These are phyloP conservation scores for Drosophila insularis DNA, from an alignment of 1,140 invertebrate genomes.

Conservation along the genomic window DNA sequence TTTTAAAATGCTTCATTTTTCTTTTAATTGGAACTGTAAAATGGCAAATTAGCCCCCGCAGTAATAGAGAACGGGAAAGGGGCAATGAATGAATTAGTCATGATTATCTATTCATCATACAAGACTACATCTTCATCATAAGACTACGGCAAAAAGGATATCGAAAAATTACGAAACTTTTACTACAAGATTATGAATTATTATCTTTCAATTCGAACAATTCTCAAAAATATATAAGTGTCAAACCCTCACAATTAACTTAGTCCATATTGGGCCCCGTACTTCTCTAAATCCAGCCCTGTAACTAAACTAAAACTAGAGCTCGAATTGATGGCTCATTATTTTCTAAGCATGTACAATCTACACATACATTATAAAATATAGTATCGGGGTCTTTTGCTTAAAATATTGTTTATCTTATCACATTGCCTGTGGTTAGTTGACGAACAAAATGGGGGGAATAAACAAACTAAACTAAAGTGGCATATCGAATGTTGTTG, in stretches of 20 bases:
- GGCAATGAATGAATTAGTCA: neutral
- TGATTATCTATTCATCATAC: neutral
- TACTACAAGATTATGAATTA: too few species aligned
- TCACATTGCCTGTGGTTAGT: constrained; percentile 30
- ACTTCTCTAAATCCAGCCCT: too few species aligned
- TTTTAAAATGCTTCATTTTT: constrained; percentile 45
- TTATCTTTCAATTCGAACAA: too few species aligned
- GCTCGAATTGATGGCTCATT: neutral
- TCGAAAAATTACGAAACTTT: too few species aligned
- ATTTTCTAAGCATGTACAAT: neutral
- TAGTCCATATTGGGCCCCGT: too few species aligned
- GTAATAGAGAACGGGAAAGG: neutral
- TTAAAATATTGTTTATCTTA: constrained; percentile 59
- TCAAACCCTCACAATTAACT: too few species aligned
- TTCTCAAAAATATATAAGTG: too few species aligned
- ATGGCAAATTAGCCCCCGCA: constrained; percentile 8
- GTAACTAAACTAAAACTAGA: too few species aligned
- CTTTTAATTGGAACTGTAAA: constrained; percentile 30
- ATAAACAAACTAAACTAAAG: neutral
- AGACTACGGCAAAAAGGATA: too few species aligned
- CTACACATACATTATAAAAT: neutral
- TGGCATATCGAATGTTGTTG: constrained; percentile 21
- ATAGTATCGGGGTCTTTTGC: neutral
- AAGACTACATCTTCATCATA: too few species aligned
- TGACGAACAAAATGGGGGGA: constrained; percentile 18